These are phyloP conservation scores for Spilogale gracilis DNA, from an alignment of 2,113 vertebrate genomes.

Conservation along the genomic window DNA sequence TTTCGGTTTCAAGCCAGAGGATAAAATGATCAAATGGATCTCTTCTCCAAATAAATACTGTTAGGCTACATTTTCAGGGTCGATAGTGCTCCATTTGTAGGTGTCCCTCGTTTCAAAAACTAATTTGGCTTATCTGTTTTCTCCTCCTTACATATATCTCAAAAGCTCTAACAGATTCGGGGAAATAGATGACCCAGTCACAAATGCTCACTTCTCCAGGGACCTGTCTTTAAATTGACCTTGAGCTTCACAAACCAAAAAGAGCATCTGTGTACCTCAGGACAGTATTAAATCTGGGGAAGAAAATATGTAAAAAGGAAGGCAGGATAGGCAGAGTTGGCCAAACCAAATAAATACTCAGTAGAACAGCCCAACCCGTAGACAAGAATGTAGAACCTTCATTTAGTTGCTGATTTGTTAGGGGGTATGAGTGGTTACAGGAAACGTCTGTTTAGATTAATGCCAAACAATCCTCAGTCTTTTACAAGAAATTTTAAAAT, in stretches of 20 bases:
- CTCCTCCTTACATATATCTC: background rate
- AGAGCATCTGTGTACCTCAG: slow-evolving; percentile 37
- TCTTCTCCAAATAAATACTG: slow-evolving; percentile 52
- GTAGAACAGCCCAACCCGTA: slow-evolving; percentile 31
- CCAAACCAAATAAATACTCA: slow-evolving; percentile 50
- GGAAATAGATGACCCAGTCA: slow-evolving; percentile 45
- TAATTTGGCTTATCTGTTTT: slow-evolving; percentile 22
- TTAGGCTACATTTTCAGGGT: slow-evolving; percentile 23
- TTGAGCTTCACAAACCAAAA: slow-evolving; percentile 63
- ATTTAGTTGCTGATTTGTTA: background rate
- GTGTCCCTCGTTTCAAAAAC: background rate
- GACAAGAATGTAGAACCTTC: background rate
- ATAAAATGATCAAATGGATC: slow-evolving; percentile 28
- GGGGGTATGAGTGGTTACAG: slow-evolving; percentile 52
- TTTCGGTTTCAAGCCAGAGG: slow-evolving; percentile 46
- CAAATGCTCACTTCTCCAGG: slow-evolving; percentile 29
- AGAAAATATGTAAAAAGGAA: slow-evolving; percentile 29
- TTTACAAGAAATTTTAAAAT: slow-evolving; percentile 69
- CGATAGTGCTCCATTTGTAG: background rate
- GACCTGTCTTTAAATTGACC: slow-evolving; percentile 66
- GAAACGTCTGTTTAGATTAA: slow-evolving; percentile 71
- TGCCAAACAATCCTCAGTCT: slow-evolving; percentile 1
- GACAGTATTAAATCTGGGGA: slow-evolving; percentile 44
- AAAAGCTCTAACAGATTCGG: slow-evolving; percentile 40
- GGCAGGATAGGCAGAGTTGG: background rate